Conservation (phyloP, 1,140 invertebrate genomes). For the Vanessa atalanta region DNA sequence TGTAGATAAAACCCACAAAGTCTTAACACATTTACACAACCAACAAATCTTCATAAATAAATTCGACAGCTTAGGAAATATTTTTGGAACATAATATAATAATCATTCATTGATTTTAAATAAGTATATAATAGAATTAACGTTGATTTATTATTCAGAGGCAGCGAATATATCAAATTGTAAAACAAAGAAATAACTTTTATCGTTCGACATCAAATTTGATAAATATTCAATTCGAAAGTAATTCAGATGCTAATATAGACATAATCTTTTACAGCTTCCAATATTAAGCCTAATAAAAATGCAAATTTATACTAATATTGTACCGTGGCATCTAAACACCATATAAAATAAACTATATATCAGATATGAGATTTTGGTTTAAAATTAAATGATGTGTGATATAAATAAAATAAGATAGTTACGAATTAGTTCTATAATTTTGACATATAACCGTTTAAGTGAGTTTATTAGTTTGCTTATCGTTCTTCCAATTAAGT, state of each 20-base stretch:
- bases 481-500: no score
- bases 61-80: no score
- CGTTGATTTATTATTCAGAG: background rate
- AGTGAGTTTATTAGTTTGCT: no score
- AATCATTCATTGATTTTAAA: no score
- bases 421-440: no score
- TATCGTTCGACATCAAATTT: conserved; percentile 8
- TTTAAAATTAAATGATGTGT: background rate
- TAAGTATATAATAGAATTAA: background rate
- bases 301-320: conserved; percentile 37
- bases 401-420: no score
- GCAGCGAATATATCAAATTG: background rate
- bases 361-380: background rate
- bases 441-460: no score
- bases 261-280: conserved; percentile 32
- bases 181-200: background rate
- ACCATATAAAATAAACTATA: conserved; percentile 15
- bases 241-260: conserved; percentile 28
- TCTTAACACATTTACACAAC: no score
- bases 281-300: conserved; percentile 36
- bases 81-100: no score
- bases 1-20: no score
- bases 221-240: conserved; percentile 30
- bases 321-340: conserved; percentile 20
- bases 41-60: no score